Base-by-base conservation (phyloP, 2,113 vertebrate genomes). In the Rhegmatorhina hoffmannsi region DNA sequence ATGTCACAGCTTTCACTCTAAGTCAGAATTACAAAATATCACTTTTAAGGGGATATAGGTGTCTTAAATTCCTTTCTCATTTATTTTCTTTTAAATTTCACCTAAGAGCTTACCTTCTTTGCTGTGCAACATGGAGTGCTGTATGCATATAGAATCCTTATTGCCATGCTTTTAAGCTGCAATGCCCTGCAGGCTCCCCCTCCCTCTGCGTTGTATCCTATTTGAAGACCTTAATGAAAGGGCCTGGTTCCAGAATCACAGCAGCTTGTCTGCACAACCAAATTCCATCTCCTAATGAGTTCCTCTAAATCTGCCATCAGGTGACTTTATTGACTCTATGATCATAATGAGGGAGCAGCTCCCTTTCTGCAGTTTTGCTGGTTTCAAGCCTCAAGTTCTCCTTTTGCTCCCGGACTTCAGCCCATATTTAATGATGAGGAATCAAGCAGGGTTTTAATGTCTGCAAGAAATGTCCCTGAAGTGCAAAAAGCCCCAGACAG, bases 251-350 rank as follows among this genome's bases (percentile, higher is more conserved):
- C 72, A 89, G 95, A 97, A 96, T 91, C 94, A 92, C 69, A 96
- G 94, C 88, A 91, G 94, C 96, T 94, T 96, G 95, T 96, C 86
- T 95, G 79, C 64, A 86, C 92, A 89, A 95, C 74, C 83, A 95
- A 98, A 97, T 97, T 97, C 95, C 94, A 89, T 94, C 91, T 96
- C 96, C 96, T 98, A 98, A 98, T 97, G 97, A 98, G 96, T 94
- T 92, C 97, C 97, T 96, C 96, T 98, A 98, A 98, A 98, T 97
- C 97, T 98, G 97, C 97, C 97, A 98, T 98, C 97, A 96, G 97
- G 97, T 96, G 94, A 97, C 96, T 98, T 98, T 98, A 98, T 97
- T 98, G 97, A 97, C 96, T 98, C 92, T 96, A 92, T 96, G 96
- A 96, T 97, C 95, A 96, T 97, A 98, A 98, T 98, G 97, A 98